phyloP scores from a whole-genome alignment of 2,113 vertebrate species.

The Engraulis encrasicolus region DNA sequence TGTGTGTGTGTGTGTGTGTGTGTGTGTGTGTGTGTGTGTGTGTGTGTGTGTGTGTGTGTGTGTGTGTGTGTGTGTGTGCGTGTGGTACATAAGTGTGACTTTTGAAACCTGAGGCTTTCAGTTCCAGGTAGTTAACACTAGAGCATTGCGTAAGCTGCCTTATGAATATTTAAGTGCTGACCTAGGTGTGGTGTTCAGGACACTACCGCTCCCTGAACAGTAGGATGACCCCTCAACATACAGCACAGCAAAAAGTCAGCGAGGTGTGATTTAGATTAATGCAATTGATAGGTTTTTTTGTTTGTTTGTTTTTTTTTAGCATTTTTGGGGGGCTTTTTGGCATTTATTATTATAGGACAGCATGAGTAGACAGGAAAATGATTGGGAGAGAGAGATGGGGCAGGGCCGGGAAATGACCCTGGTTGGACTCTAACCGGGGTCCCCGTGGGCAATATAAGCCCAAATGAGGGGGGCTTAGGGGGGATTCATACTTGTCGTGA shows the following conservation, averaged over 20 bases:
- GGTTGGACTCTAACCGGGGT: too few species aligned
- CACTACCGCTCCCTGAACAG: conserved; percentile 12
- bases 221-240: conserved; percentile 30
- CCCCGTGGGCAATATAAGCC: too few species aligned
- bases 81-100: too few species aligned
- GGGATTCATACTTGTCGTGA: too few species aligned
- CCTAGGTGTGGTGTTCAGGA: conserved; percentile 37
- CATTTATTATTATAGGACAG: too few species aligned
- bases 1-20: neutral
- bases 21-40: neutral
- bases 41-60: neutral
- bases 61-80: neutral
- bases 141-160: neutral
- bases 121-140: neutral
- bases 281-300: too few species aligned
- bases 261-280: neutral
- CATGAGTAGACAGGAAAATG: too few species aligned
- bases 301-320: too few species aligned
- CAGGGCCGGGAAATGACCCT: too few species aligned
- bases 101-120: neutral
- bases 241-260: neutral
- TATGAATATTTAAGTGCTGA: conserved; percentile 48
- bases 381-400: too few species aligned
- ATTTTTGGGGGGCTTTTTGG: too few species aligned
- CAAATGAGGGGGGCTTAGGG: too few species aligned